phyloP scores from a whole-genome alignment of 1,140 invertebrate species.

The Cataglyphis hispanica region DNA sequence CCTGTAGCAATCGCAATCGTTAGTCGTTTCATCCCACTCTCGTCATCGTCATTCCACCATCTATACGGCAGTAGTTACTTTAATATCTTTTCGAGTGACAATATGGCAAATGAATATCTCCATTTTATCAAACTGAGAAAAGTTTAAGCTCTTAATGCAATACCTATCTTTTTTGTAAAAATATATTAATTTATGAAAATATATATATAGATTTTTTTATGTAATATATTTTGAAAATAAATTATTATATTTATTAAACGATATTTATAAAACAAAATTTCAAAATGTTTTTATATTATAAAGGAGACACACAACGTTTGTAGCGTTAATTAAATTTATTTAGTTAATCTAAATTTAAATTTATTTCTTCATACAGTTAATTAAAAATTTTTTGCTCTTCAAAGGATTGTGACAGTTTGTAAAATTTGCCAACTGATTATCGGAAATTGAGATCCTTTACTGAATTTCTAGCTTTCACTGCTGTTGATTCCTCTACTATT shows the following conservation, averaged over 20 bases:
- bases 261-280: background rate
- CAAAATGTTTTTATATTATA: background rate
- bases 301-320: background rate
- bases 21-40: background rate
- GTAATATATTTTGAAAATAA: background rate
- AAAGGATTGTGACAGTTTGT: conserved; percentile 32
- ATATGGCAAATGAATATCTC: background rate
- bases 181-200: no score
- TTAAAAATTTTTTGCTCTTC: conserved; percentile 27
- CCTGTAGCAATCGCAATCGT: conserved; percentile 27
- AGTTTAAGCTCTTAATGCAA: background rate
- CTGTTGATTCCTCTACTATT: background rate
- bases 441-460: conserved; percentile 34
- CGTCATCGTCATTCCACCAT: background rate
- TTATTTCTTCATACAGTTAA: background rate
- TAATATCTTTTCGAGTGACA: conserved; percentile 30
- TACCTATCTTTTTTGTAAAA: no score
- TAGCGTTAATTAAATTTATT: background rate
- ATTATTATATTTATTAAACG: background rate
- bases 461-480: background rate
- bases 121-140: background rate
- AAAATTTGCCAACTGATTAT: conserved; percentile 35
- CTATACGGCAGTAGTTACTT: background rate
- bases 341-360: background rate
- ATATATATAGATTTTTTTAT: background rate